Conservation (phyloP, 2,797 vertebrate species). For the Hypotaenidia okinawae region DNA sequence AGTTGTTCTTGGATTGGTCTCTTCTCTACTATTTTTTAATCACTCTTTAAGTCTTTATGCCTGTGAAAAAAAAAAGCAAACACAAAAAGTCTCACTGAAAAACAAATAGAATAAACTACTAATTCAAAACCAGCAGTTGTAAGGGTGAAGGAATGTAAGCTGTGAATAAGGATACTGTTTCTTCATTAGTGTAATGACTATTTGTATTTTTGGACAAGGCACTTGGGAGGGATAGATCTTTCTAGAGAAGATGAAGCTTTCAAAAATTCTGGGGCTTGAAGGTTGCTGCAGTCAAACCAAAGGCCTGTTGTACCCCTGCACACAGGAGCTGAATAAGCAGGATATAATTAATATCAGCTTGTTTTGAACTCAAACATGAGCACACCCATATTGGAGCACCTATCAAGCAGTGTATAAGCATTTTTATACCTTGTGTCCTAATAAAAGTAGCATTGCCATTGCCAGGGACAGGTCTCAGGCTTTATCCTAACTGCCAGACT, state of each 20-base stretch:
- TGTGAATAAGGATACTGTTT: neutral
- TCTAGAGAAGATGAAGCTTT: neutral
- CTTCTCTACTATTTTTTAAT: neutral
- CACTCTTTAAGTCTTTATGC: neutral
- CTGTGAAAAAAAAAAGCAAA: neutral
- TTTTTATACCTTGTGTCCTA: neutral
- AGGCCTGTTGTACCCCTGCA: neutral
- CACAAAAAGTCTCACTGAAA: neutral
- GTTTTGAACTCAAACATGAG: neutral
- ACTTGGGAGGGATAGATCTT: neutral
- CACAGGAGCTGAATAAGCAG: neutral
- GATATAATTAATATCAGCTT: neutral
- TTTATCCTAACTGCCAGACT: neutral
- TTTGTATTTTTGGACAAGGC: neutral
- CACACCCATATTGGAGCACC: neutral
- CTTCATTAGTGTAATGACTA: neutral
- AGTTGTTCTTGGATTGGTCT: neutral
- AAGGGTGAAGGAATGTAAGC: neutral
- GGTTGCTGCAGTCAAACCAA: neutral
- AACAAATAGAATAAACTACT: neutral
- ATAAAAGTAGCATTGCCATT: neutral
- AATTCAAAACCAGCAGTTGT: neutral
- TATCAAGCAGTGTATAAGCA: neutral
- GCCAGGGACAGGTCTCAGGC: neutral
- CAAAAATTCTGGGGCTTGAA: neutral